Evolutionary conservation across 2,797 vertebrate genomes (phyloP), one percentile per base, ranked within the genome.

Genomic region (Florisuga fusca): DNA sequence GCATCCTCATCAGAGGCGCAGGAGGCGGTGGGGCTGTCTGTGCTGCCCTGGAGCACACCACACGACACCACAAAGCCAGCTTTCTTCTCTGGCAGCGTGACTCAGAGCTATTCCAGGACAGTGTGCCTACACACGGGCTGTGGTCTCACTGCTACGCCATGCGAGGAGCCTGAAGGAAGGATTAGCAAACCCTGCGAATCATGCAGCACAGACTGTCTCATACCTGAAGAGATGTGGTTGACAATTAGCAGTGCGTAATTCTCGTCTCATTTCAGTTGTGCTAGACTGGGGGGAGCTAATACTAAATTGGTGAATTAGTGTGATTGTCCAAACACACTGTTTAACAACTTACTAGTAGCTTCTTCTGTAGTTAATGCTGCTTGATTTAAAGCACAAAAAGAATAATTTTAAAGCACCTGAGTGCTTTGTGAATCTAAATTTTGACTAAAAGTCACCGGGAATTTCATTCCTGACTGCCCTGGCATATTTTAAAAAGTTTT

Each of bases 61-160:
- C 94, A 96, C 86, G 1, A 0, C 48, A 66, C 86, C 83, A 96
- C 94, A 96, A 95, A 96, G 94, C 51, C 63, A 7, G 53, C 93
- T 90, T 96, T 96, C 92, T 96, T 95, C 93, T 94, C 74, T 0
- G 0, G 36, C 84, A 92, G 84, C 0, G 15, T 96, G 95, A 96
- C 94, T 96, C 95, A 96, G 90, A 96, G 94, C 92, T 96, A 93
- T 96, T 96, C 90, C 88, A 95, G 95, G 93, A 93, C 96, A 96
- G 66, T 50, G 89, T 94, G 95, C 95, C 96, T 94, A 94, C 95
- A 95, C 90, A 92, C 0, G 7, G 81, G 84, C 90, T 92, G 90
- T 78, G 89, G 78, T 74, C 78, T 53, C 13, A 7, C 75, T 64
- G 81, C 84, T 76, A 51, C 5, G 2, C 12, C 3, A 36, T 23